phyloP scores from a whole-genome alignment of 2,888 invertebrate species.

The Aricia artaxerxes region DNA sequence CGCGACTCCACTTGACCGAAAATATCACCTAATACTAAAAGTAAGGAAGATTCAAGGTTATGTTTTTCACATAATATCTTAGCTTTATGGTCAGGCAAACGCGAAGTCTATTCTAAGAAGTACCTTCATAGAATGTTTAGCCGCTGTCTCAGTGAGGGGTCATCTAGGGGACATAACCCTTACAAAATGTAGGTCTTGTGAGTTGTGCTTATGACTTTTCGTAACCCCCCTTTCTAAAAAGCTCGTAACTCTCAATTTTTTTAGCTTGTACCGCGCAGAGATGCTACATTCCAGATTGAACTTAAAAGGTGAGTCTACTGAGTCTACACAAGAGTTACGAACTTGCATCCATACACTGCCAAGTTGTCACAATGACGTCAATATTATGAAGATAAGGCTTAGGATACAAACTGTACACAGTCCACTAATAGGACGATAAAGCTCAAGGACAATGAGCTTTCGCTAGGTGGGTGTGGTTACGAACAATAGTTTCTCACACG shows the following conservation, averaged over 20 bases:
- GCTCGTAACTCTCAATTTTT: not conserved
- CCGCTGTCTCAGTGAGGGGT: no score
- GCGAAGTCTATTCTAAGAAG: not conserved
- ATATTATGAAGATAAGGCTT: not conserved
- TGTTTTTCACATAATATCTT: not conserved
- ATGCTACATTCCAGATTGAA: not conserved
- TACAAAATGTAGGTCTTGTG: no score
- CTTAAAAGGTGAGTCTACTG: no score
- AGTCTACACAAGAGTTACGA: not conserved
- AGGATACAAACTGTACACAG: not conserved
- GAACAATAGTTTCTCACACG: slow-evolving; percentile 6
- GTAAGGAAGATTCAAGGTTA: not conserved
- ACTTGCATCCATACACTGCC: not conserved
- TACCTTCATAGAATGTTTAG: no score
- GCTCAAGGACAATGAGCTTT: not conserved
- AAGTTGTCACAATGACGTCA: not conserved
- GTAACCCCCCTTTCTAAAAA: no score
- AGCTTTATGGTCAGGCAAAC: not conserved
- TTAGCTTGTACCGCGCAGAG: not conserved
- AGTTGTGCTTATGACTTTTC: no score
- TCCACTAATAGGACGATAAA: not conserved
- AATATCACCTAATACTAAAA: slow-evolving; percentile 19
- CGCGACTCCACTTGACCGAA: slow-evolving; percentile 48
- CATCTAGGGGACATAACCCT: no score
- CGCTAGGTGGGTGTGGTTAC: slow-evolving; percentile 1